These are phyloP conservation scores for Cnemophilus loriae DNA, from an alignment of 2,113 vertebrate genomes.

Conservation along the genomic window DNA sequence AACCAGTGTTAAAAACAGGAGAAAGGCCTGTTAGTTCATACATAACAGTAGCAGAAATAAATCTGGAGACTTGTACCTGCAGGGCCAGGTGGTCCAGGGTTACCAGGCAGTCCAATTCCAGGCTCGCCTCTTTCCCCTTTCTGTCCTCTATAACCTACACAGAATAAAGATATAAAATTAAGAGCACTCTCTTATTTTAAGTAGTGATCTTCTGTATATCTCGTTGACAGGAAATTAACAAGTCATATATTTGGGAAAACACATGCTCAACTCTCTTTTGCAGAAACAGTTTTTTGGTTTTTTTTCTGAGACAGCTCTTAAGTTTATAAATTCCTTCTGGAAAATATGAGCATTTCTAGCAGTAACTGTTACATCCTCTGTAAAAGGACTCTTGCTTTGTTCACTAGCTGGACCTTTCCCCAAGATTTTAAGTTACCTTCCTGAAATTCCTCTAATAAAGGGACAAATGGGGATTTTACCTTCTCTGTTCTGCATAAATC, in stretches of 20 bases:
- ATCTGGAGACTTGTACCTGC: slow-evolving; percentile 77
- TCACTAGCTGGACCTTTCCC: background rate
- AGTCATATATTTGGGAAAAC: background rate
- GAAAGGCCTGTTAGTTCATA: background rate
- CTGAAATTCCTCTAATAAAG: background rate
- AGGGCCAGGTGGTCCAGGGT: slow-evolving; percentile 81
- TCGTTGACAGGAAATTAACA: background rate
- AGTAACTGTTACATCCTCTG: background rate
- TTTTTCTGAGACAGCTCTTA: background rate
- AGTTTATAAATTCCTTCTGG: background rate
- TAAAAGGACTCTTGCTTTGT: background rate
- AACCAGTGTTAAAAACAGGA: background rate
- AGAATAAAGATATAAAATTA: slow-evolving; percentile 63
- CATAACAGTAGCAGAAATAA: background rate
- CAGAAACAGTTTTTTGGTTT: background rate
- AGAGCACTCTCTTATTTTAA: background rate
- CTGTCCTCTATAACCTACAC: slow-evolving; percentile 91
- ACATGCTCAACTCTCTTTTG: background rate
- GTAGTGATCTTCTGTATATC: background rate
- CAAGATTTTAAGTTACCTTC: background rate
- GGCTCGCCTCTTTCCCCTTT: slow-evolving; percentile 96
- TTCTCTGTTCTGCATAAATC: background rate
- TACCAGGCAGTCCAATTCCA: slow-evolving; percentile 87
- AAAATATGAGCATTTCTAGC: background rate
- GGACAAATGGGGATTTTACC: background rate